These are phyloP conservation scores for Gavia stellata DNA, from an alignment of 2,113 vertebrate species.

Conservation along the genomic window DNA sequence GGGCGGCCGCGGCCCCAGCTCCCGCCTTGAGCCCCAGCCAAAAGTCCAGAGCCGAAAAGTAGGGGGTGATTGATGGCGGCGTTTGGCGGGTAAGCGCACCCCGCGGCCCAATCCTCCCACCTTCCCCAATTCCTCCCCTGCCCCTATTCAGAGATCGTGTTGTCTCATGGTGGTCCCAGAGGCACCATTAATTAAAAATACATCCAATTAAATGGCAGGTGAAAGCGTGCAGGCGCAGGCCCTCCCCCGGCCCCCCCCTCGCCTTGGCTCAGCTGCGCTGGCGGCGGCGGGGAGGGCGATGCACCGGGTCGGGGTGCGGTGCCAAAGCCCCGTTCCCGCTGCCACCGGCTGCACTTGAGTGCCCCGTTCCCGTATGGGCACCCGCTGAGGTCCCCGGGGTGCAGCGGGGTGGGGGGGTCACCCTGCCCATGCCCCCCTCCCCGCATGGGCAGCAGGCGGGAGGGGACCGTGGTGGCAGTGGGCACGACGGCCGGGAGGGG, in stretches of 20 bases:
- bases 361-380: accelerated
- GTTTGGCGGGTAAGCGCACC: conserved; percentile 76
- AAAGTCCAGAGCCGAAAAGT: conserved; percentile 71
- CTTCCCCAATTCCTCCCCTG: conserved; percentile 81
- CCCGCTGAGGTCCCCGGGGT: accelerated
- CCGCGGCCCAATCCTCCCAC: conserved; percentile 78
- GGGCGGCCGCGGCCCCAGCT: background rate
- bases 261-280: conserved; percentile 73
- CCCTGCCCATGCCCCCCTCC: background rate
- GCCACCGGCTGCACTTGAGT: background rate
- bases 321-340: background rate
- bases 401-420: background rate
- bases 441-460: background rate
- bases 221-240: conserved; percentile 73
- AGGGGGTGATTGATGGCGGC: conserved; percentile 80
- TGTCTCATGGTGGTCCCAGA: conserved; percentile 78
- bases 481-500: accelerated
- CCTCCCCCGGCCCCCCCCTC: conserved; percentile 5
- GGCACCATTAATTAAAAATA: conserved; percentile 87
- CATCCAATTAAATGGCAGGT: conserved; percentile 88
- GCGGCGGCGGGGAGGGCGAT: background rate
- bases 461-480: accelerated
- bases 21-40: conserved; percentile 36
- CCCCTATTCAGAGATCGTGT: conserved; percentile 79
- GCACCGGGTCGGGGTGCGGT: background rate